These are phyloP conservation scores for Samia ricini DNA, from an alignment of 1,140 invertebrate genomes.

Conservation along the genomic window DNA sequence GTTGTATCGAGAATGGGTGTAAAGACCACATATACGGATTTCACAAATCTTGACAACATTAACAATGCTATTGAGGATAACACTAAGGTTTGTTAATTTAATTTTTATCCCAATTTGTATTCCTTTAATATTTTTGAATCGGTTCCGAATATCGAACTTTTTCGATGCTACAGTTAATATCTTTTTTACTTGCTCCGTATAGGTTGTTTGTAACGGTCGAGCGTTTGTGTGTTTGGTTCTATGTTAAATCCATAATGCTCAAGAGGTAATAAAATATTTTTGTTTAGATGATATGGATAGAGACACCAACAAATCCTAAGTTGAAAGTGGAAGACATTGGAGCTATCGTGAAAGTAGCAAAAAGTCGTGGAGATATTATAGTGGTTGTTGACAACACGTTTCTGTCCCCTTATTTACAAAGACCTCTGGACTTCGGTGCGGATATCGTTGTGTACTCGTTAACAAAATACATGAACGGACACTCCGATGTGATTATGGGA, in stretches of 20 bases:
- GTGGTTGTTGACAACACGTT: slow-evolving; percentile 99
- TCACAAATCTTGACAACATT: slow-evolving; percentile 83
- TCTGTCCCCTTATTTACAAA: slow-evolving; percentile 95
- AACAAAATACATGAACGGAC: slow-evolving; percentile 99
- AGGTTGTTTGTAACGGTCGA: too few species aligned
- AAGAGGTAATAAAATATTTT: slow-evolving; percentile 8
- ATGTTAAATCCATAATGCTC: too few species aligned
- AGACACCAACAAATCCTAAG: slow-evolving; percentile 97
- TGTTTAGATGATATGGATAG: slow-evolving; percentile 95
- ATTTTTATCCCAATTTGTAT: neutral
- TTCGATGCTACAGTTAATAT: too few species aligned
- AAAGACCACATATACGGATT: slow-evolving; percentile 89
- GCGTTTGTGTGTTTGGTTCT: too few species aligned
- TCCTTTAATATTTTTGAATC: neutral
- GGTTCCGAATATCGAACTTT: neutral
- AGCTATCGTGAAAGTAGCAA: slow-evolving; percentile 82
- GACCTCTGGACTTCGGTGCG: slow-evolving; percentile 93
- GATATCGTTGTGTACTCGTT: slow-evolving; percentile 96
- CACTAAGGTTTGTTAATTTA: slow-evolving; percentile 84
- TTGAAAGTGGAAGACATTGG: slow-evolving; percentile 95
- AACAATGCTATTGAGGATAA: slow-evolving; percentile 86
- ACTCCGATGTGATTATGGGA: slow-evolving; percentile 99
- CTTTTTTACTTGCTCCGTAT: too few species aligned
- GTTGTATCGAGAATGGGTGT: slow-evolving; percentile 85
- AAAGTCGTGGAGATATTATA: slow-evolving; percentile 83